Conservation (phyloP, 2,113 vertebrate genomes). For the Columba livia region DNA sequence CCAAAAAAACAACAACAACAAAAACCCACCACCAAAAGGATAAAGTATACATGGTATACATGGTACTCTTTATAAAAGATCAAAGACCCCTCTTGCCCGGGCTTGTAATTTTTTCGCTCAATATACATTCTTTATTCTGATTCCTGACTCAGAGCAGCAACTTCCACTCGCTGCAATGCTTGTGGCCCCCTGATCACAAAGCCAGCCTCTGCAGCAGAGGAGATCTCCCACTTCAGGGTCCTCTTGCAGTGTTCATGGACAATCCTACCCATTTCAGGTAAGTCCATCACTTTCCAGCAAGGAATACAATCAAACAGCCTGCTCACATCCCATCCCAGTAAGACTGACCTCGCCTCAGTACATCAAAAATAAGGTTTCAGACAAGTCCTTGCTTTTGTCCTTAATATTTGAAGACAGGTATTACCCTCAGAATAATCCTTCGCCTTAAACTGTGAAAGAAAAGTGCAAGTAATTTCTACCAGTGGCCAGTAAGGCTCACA, state of each 20-base stretch:
- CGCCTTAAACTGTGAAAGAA: background rate
- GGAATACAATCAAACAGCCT: background rate
- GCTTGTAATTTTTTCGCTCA: background rate
- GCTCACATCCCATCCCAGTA: background rate
- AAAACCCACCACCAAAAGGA: background rate
- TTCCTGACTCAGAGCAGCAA: background rate
- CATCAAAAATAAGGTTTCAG: background rate
- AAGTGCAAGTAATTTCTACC: background rate
- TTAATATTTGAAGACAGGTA: background rate
- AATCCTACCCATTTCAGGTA: background rate
- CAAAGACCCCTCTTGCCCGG: background rate
- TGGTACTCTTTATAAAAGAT: background rate
- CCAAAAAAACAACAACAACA: background rate
- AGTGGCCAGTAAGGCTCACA: background rate
- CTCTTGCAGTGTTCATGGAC: background rate
- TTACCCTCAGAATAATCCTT: background rate
- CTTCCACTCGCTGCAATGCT: background rate
- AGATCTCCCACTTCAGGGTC: background rate
- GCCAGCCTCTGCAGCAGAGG: background rate
- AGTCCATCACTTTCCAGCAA: background rate
- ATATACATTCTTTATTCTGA: background rate
- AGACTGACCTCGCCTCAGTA: background rate
- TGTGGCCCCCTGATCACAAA: accelerated
- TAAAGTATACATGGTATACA: background rate
- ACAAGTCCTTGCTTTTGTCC: background rate